Evolutionary conservation across 1,140 invertebrate genomes (phyloP), one percentile per base, ranked within the genome.

Genomic region (Drosophila takahashii): DNA sequence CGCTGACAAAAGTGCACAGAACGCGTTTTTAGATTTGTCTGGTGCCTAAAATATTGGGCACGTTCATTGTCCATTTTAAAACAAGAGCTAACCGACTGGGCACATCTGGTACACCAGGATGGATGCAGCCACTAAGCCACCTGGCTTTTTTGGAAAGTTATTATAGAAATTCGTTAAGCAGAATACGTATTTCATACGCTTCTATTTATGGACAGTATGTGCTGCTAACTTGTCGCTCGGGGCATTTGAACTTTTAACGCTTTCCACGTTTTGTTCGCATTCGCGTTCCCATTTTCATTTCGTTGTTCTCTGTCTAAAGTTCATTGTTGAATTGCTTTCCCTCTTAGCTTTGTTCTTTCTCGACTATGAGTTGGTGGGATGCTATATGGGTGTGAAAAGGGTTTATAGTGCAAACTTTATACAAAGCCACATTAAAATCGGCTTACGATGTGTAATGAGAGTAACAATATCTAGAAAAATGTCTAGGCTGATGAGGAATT

Each of bases 211-310:
- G 2, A 6, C 37, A 39, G n/a, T 15, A n/a, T 15, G 36, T 67
- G 61, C 50, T 73, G 42, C 50, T 65, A 76, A 69, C 75, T 65
- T 57, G 51, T 77, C 51, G 74, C 57, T 64, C 44, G 41, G 44
- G 83, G 83, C 75, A 48, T 62, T 83, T 79, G 83, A 87, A 87
- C 79, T 87, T 83, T 87, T 81, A 76, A 81, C 75, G 70, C 39
- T 41, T 41, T 41, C 39, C 37, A 8, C 10, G 13, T 16, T 41
- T 8, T 9, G 37, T 59, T 59, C 29, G 10, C 57, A 53, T 53
- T 47, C 39, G 39, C 65, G 26, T 45, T 67, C 27, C 45, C 67
- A 84, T 84, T 84, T 73, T 64, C 36, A 83, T 64, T 79, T 64
- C 5, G 42, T 41, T 44, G 52, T 59, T 57, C 44, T 37, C 59